Percentiles rank a stretch among this genome's conserved stretches.
phyloP scores from a whole-genome alignment of 2,113 vertebrate species.

The Pterocles gutturalis region DNA sequence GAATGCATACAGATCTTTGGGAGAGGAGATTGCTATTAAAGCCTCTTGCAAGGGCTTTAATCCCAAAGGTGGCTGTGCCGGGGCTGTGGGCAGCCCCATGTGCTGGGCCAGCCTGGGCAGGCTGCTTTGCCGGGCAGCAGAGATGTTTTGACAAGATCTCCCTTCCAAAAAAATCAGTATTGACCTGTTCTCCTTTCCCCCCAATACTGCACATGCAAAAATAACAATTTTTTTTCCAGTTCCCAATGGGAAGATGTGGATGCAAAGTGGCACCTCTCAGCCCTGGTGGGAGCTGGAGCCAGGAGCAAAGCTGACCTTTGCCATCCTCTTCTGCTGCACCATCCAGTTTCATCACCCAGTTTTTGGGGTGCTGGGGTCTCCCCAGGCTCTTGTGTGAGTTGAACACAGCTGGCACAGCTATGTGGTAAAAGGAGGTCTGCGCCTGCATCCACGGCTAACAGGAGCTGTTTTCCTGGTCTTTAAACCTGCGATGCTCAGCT shows the following conservation, averaged over 20 bases:
- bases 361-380: neutral
- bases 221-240: neutral
- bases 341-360: neutral
- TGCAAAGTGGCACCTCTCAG: neutral
- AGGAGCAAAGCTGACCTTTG: neutral
- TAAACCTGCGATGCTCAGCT: neutral
- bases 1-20: neutral
- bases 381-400: neutral
- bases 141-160: neutral
- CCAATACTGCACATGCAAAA: neutral
- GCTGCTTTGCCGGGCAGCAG: neutral
- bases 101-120: neutral
- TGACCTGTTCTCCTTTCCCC: neutral
- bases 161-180: neutral
- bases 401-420: neutral
- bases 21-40: neutral
- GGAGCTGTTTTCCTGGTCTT: neutral
- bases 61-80: neutral
- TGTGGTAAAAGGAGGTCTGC: neutral
- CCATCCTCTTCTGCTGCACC: neutral
- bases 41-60: neutral
- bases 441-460: neutral
- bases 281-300: neutral
- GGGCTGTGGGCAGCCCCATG: rapidly evolving
- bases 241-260: neutral